phyloP scores from a whole-genome alignment of 2,797 vertebrate species.

The Eupleurogrammus muticus region DNA sequence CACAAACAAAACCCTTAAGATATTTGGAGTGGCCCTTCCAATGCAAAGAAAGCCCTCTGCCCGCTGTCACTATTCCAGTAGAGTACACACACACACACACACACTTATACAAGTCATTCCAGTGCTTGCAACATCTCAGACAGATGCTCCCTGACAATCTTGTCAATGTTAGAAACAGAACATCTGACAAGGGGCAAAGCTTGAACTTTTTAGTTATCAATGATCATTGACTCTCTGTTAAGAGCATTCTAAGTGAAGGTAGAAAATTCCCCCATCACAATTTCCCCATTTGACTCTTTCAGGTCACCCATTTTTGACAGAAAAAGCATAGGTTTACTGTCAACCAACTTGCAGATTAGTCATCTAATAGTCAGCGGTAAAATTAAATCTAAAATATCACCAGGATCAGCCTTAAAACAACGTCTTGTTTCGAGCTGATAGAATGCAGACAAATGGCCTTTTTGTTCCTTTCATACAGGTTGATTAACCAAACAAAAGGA shows the following conservation, averaged over 20 bases:
- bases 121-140: background rate
- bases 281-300: too few species aligned
- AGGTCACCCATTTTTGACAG: background rate
- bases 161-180: too few species aligned
- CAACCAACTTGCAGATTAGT: background rate
- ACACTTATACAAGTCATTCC: too few species aligned
- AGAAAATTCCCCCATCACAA: too few species aligned
- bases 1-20: background rate
- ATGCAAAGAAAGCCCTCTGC: background rate
- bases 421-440: background rate
- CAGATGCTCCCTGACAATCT: too few species aligned
- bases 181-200: too few species aligned
- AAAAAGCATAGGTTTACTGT: background rate
- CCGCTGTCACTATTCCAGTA: background rate
- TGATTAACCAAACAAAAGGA: conserved; percentile 26
- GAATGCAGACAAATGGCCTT: background rate
- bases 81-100: too few species aligned
- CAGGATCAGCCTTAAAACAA: background rate
- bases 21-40: background rate
- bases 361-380: background rate
- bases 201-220: too few species aligned
- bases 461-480: background rate
- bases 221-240: too few species aligned
- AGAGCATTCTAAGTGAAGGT: too few species aligned
- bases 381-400: background rate